Base-by-base conservation (phyloP, 2,113 vertebrate species). In the Pangasianodon hypophthalmus region DNA sequence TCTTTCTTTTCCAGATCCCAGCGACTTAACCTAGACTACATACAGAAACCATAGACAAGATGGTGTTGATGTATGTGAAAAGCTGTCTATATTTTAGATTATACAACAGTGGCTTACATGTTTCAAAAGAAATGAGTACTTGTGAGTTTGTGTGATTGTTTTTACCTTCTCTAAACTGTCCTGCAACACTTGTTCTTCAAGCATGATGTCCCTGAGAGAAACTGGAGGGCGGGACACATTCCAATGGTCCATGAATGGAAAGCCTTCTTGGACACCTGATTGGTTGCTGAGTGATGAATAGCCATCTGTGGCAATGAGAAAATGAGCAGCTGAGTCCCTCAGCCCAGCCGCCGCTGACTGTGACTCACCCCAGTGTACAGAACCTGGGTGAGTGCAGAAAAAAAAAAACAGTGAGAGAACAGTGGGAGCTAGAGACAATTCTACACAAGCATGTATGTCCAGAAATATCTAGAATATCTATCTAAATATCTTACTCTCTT, bases 151-250 rank as follows among this genome's bases (percentile, higher is more conserved):
- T 2, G 37, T 24, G n/a, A 46, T n/a, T 18, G 41, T 48, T 73
- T 73, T 86, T 97, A 99, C 98, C 96, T 97, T 96, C 54, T 97
- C 94, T 62, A 97, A 89, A 18, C 95, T 97, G 87, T 97, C 94
- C 93, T 99, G 97, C 88, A 98, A 94, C 0, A 96, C 97, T 89
- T 97, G 97, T 94, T 99, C 97, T 95, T 99, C 98, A 1, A 97
- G 96, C 94, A 99, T 99, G 92, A 99, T 98, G 92, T 98, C 95
- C 90, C 98, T 95, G 18, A 99, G 97, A 89, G 98, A 99, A 29
- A 99, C 96, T 80, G 95, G 97, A 67, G 95, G 96, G 89, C 88
- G 97, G 71, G 94, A 95, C 83, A 94, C 93, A 86, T 96, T 98
- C 98, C 98, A 99, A 90, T 98, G 97, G 94, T 98, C 97, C 96